Base-by-base conservation (phyloP, 2,888 invertebrate species). In the Rhagium mordax region DNA sequence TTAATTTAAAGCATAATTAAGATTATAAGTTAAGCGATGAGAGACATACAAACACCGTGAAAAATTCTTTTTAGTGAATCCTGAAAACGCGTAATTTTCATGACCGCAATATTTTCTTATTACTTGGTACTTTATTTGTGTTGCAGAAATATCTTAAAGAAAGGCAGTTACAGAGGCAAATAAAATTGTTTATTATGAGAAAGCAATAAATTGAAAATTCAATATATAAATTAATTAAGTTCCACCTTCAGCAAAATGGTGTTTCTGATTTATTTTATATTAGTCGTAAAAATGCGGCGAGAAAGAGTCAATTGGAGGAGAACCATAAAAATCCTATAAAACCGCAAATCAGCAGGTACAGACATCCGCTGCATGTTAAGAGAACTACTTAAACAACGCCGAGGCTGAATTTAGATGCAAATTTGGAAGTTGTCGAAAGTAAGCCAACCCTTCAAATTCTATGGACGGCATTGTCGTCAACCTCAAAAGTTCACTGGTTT, bases 351-450 rank as follows among this genome's bases (percentile, higher is more conserved):
- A 13, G 3, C 41, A 61, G 10, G 20, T 21, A 33, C 47, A 29
- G 21, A 20, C 21, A 33, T 61, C 13, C 24, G 20, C 21, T 47
- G 61, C 61, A 18, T 21, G 20, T 47, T 21, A 47, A n/a, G 61
- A 61, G 53, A 55, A 20, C 20, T 55, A 20, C 53, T 33, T 61
- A 61, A 15, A 18, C 61, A 20, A 21, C 21, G 53, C 13, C 21
- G 57, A 27, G 21, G 21, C 24, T 21, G 48, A 47, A 62, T 62
- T 62, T 62, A 48, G 48, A 62, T 62, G 62, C 62, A 62, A 62
- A 62, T 62, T 62, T 49, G 48, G 48, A 49, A 24, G 7, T 47
- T 61, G 59, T 48, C 27, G 57, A 57, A n/a, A 29, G 57, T 29
- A 24, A 47, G 48, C 13, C 62, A 49, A 27, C 62, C 62, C 62